phyloP scores from a whole-genome alignment of 2,113 vertebrate species.

The Sinocyclocheilus rhinocerous region DNA sequence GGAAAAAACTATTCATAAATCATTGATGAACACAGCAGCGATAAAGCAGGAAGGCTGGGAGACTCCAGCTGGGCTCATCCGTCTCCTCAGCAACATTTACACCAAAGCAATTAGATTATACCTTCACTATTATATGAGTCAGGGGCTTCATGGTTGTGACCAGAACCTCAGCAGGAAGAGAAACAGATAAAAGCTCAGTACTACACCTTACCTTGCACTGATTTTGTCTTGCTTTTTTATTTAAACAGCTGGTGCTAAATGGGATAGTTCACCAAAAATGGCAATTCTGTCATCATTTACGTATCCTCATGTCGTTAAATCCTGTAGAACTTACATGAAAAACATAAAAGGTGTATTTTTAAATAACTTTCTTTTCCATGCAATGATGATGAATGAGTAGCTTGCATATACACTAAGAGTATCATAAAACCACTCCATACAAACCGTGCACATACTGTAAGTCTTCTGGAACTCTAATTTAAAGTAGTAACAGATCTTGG shows the following conservation, averaged over 20 bases:
- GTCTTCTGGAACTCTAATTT: background rate
- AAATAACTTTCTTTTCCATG: background rate
- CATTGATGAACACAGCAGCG: constrained; percentile 7
- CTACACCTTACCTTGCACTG: background rate
- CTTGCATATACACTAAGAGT: background rate
- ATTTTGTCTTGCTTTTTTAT: background rate
- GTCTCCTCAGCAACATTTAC: background rate
- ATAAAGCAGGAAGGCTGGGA: constrained; percentile 20
- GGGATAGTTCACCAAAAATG: background rate
- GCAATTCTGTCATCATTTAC: background rate
- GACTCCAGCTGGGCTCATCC: constrained; percentile 19
- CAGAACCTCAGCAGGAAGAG: background rate
- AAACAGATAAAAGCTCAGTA: constrained; percentile 3
- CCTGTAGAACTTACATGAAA: background rate
- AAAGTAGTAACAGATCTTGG: background rate
- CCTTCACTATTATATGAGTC: background rate
- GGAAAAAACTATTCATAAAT: constrained; percentile 35
- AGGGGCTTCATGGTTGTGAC: background rate
- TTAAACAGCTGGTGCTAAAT: background rate
- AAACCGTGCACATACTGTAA: background rate
- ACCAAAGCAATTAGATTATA: constrained; percentile 22
- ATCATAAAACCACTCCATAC: background rate
- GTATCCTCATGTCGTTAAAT: background rate
- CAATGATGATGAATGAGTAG: background rate
- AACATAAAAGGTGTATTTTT: background rate